Base-by-base conservation (phyloP, 2,797 vertebrate genomes). In the Phrynocephalus vlangalii region DNA sequence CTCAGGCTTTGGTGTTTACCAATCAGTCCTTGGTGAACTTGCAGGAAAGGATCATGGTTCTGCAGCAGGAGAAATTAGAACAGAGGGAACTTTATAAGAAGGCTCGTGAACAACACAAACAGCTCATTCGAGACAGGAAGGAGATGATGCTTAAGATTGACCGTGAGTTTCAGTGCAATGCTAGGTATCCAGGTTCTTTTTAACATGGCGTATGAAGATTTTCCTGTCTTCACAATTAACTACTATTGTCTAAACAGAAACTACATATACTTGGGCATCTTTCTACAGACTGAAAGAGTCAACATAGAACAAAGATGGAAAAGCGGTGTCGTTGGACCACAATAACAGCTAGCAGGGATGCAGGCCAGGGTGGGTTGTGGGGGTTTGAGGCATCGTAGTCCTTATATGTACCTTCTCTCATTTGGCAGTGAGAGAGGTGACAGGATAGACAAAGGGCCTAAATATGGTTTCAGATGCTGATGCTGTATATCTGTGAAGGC, bases 1-100 rank as follows among this genome's bases (percentile, higher is more conserved):
- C 96, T 11, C 91, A 95, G 6, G 95, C 96, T 0, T 87, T 99
- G 95, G 96, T 99, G 44, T 96, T 99, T 95, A 97, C 97, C 86
- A 95, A 94, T 56, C 80, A 50, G 0, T 96, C 97, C 72, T 91
- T 98, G 89, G 88, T 87, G 16, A 93, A 92, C n/a, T 96, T 99
- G 87, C 96, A 97, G 91, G 93, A 96, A 60, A 96, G 97, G 72
- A 97, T 98, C 83, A 68, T 91, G 63, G 96, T 97, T 86, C 92
- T 99, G 63, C 95, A 96, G 4, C 92, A 92, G 8, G 98, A 99
- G 94, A 98, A 97, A 79, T 56, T 13, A 48, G 92, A 96, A 77
- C 97, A 98, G 95, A 96, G 92, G 73, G 96, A 98, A 11, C 95
- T 96, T 48, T 97, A 96, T 94, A 95, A 70, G 84, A 94, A 97